These are phyloP conservation scores for Dallia pectoralis DNA, from an alignment of 2,797 vertebrate genomes.

Conservation along the genomic window DNA sequence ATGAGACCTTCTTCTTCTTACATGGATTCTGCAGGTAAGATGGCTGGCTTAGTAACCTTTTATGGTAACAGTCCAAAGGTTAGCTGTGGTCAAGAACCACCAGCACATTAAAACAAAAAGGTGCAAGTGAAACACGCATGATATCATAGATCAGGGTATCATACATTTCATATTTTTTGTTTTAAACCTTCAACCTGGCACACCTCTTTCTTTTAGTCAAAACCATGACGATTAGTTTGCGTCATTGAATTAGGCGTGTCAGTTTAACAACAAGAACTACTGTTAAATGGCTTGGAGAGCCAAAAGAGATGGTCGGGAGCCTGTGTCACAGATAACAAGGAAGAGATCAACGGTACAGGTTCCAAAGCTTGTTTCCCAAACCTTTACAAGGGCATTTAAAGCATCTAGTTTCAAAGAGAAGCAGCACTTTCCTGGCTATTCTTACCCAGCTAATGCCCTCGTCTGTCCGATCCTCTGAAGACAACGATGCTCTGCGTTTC, in stretches of 20 bases:
- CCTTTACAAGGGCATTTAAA: neutral
- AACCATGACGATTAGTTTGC: too few species aligned
- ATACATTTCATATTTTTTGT: too few species aligned
- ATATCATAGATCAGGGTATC: too few species aligned
- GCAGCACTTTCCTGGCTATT: neutral
- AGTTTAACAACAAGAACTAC: too few species aligned
- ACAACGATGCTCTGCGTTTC: constrained; percentile 19
- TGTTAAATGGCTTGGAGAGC: too few species aligned
- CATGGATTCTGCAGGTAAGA: constrained; percentile 20
- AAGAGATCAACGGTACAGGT: neutral
- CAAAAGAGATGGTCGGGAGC: too few species aligned
- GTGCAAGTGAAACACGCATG: neutral
- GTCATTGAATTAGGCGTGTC: too few species aligned
- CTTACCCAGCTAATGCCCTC: constrained; percentile 49
- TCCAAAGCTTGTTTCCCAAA: neutral
- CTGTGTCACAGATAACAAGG: neutral
- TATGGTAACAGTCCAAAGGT: neutral
- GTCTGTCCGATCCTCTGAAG: constrained; percentile 41
- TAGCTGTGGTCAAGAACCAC: neutral
- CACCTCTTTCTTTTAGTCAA: too few species aligned
- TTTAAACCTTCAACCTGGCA: too few species aligned
- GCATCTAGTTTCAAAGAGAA: neutral
- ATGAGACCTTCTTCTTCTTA: constrained; percentile 25
- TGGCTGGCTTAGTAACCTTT: neutral
- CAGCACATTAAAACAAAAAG: neutral